phyloP scores from a whole-genome alignment of 64 coral and sea anemone species.

The Stylophora pistillata region DNA sequence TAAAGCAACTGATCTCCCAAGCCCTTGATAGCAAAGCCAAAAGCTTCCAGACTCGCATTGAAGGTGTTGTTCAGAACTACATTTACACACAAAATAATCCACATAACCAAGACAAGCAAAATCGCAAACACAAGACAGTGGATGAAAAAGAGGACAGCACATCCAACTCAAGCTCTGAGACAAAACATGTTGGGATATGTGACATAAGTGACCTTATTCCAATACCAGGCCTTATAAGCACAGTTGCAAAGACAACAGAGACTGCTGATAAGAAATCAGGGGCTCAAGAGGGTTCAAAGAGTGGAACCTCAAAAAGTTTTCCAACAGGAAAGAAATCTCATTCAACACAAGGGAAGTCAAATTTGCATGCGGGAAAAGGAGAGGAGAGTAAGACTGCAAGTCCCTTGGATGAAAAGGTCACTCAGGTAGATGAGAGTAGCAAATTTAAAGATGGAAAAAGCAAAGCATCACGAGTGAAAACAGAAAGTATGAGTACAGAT shows the following conservation, averaged over 20 bases:
- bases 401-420: neutral
- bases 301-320: neutral
- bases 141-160: conserved; percentile 48
- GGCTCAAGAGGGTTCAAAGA: conserved; percentile 9
- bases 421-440: neutral
- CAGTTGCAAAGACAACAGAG: conserved; percentile 22
- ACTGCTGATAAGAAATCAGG: neutral
- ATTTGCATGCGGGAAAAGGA: neutral
- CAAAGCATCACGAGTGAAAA: conserved; percentile 5
- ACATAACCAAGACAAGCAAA: conserved; percentile 51
- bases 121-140: conserved; percentile 44
- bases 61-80: conserved; percentile 93
- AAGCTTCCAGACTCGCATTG: conserved; percentile 84
- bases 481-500: conserved; percentile 15
- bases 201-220: conserved; percentile 59
- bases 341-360: neutral
- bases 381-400: neutral
- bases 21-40: conserved; percentile 82
- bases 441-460: conserved; percentile 19
- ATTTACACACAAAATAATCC: conserved; percentile 72
- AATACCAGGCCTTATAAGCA: conserved; percentile 4
- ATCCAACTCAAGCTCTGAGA: conserved; percentile 10
- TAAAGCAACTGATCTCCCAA: conserved; percentile 83
- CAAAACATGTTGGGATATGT: neutral
- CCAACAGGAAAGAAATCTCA: neutral